Percentiles rank a stretch among this genome's conserved stretches.
These are phyloP conservation scores for Colaptes auratus DNA, from an alignment of 2,113 vertebrate genomes.

Conservation along the genomic window DNA sequence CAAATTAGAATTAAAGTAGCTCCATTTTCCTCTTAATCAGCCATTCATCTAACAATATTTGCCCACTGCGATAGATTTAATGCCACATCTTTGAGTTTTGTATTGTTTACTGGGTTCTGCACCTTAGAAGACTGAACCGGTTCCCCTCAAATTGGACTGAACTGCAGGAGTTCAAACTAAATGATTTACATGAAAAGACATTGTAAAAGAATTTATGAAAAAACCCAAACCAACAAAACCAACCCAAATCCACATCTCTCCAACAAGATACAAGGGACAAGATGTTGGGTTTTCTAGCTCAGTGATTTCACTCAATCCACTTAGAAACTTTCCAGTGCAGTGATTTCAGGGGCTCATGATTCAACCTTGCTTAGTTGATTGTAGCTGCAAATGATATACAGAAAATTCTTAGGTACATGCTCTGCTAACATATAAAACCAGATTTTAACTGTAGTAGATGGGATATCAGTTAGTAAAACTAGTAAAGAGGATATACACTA, in stretches of 20 bases:
- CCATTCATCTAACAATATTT: not conserved
- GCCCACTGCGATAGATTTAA: not conserved
- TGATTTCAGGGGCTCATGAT: not conserved
- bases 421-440: not conserved
- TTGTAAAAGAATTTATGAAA: not conserved
- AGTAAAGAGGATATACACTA: not conserved
- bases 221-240: not conserved
- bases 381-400: not conserved
- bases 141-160: not conserved
- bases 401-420: not conserved
- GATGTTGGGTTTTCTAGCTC: not conserved
- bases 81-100: not conserved
- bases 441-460: not conserved
- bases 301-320: not conserved
- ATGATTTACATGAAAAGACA: not conserved
- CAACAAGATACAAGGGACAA: not conserved
- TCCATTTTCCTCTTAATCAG: not conserved
- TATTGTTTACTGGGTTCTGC: not conserved
- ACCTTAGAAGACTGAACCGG: not conserved
- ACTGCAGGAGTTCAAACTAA: not conserved
- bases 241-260: not conserved
- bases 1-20: not conserved
- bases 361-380: not conserved
- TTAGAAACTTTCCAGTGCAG: not conserved
- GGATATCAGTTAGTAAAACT: not conserved